Conservation (phyloP, 1,140 invertebrate genomes). For the Tribolium madens region DNA sequence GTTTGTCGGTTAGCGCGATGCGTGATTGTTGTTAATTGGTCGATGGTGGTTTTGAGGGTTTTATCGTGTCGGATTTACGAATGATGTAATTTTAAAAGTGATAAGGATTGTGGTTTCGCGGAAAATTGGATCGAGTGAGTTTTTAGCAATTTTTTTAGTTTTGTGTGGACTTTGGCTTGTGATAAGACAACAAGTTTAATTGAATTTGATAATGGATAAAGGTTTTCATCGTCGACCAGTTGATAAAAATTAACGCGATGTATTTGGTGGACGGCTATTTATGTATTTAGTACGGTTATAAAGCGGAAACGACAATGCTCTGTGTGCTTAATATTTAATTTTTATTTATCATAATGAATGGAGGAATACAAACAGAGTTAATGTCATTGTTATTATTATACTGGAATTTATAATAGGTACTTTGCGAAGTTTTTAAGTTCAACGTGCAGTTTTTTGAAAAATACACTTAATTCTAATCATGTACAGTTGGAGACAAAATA, state of each 20-base stretch:
- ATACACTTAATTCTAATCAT: too few species aligned
- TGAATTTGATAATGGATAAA: background rate
- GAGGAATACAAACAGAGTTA: background rate
- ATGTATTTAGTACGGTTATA: background rate
- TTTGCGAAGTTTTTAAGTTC: too few species aligned
- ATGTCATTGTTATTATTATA: background rate
- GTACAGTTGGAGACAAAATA: too few species aligned
- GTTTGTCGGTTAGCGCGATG: background rate
- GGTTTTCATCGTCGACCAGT: background rate
- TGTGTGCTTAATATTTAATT: background rate
- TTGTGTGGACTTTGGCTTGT: background rate
- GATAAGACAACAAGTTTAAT: background rate
- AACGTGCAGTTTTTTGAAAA: too few species aligned
- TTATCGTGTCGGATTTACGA: background rate
- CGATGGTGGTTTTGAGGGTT: too few species aligned
- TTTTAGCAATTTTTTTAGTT: background rate
- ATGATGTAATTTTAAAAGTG: background rate
- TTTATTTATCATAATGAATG: background rate
- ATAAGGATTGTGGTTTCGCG: background rate
- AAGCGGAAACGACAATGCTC: background rate
- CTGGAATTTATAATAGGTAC: background rate
- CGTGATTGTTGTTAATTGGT: background rate
- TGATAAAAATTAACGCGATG: background rate
- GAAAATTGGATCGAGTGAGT: too few species aligned
- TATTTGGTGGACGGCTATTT: background rate